Conservation (phyloP, 2,888 invertebrate genomes). For the Diadromus collaris region DNA sequence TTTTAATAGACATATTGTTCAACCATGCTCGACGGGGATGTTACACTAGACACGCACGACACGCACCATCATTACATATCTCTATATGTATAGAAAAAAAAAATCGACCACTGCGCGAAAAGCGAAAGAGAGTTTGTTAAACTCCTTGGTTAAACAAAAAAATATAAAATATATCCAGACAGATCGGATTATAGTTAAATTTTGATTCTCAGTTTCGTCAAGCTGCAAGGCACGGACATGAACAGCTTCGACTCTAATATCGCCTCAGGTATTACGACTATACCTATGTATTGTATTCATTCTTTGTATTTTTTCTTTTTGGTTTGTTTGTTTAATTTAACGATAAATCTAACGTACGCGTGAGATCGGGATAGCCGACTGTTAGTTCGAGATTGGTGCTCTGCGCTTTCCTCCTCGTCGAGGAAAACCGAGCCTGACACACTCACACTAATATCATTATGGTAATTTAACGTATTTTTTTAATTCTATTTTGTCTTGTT, state of each 20-base stretch:
- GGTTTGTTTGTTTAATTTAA: conserved; percentile 36
- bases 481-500: conserved; percentile 52
- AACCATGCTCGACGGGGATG: conserved; percentile 5
- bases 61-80: conserved; percentile 26
- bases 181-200: conserved; percentile 56
- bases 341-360: conserved; percentile 40
- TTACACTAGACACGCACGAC: background rate
- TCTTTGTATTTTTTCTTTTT: conserved; percentile 13
- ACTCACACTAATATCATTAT: conserved; percentile 58
- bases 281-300: conserved; percentile 39
- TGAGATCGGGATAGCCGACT: conserved; percentile 45
- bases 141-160: conserved; percentile 13
- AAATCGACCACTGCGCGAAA: background rate
- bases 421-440: conserved; percentile 55
- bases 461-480: conserved; percentile 53
- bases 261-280: conserved; percentile 45
- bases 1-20: conserved; percentile 36
- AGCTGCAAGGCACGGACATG: conserved; percentile 79
- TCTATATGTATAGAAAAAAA: background rate
- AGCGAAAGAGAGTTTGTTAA: conserved; percentile 24
- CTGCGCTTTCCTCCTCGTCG: conserved; percentile 36
- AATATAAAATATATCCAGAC: conserved; percentile 8
- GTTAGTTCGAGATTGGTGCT: conserved; percentile 49
- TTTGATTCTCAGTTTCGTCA: conserved; percentile 72
- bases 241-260: conserved; percentile 69